Evolutionary conservation across 2,888 invertebrate genomes (phyloP).

Genomic region (Pemphredon lugubris): DNA sequence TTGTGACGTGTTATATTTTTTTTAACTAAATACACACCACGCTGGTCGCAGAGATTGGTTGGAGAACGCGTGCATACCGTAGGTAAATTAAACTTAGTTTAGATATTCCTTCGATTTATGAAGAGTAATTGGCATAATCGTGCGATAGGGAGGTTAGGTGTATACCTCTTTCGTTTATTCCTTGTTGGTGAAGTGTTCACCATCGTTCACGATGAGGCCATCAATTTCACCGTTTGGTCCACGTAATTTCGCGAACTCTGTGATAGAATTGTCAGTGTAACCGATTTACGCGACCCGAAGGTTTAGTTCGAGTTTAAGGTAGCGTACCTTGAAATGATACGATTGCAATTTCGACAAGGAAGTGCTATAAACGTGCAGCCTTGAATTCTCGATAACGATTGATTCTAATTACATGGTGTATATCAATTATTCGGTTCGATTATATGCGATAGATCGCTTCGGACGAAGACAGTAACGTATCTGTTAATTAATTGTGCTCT

Average conservation of each 20-base stretch:
- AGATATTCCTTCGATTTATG: background rate
- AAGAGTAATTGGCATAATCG: background rate
- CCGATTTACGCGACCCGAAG: background rate
- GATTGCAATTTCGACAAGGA: constrained; percentile 4
- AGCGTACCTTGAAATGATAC: constrained; percentile 3
- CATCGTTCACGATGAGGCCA: background rate
- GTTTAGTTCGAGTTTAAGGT: constrained; percentile 10
- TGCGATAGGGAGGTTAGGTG: constrained; percentile 54
- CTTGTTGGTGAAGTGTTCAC: constrained; percentile 8
- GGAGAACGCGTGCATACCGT: constrained; percentile 52
- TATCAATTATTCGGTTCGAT: background rate
- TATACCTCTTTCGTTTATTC: constrained; percentile 25
- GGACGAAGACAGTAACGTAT: too few species aligned
- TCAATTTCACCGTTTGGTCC: background rate
- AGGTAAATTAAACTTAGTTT: constrained; percentile 55
- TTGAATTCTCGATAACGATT: constrained; percentile 28
- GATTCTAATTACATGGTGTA: background rate
- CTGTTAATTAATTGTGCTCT: background rate
- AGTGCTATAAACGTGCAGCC: constrained; percentile 31
- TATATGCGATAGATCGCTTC: background rate
- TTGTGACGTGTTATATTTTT: constrained; percentile 79
- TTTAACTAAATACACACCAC: constrained; percentile 64
- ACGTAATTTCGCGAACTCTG: background rate
- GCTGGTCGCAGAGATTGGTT: constrained; percentile 50
- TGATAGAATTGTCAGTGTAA: background rate